These are phyloP conservation scores for Microctenopoma steveboyesi DNA, from an alignment of 2,797 vertebrate genomes.

Conservation along the genomic window DNA sequence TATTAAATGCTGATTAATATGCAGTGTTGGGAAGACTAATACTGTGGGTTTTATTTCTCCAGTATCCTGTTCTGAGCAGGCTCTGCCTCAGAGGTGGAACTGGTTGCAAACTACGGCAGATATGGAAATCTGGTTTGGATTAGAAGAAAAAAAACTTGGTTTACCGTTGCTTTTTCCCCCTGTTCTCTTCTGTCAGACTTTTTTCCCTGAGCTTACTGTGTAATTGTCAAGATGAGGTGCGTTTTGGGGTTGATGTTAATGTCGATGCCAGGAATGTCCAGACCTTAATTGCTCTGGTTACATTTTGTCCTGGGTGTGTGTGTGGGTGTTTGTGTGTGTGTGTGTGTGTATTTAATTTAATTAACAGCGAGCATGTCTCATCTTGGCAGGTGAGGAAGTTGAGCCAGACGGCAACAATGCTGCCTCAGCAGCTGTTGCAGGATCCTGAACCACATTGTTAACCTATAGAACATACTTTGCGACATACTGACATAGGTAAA, in stretches of 20 bases:
- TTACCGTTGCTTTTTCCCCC: conserved; percentile 56
- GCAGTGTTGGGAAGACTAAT: conserved; percentile 92
- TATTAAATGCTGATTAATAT: conserved; percentile 97
- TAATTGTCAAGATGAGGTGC: conserved; percentile 72
- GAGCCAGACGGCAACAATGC: conserved; percentile 44
- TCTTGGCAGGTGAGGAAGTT: conserved; percentile 54
- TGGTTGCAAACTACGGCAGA: conserved; percentile 69
- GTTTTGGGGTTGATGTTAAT: conserved; percentile 60
- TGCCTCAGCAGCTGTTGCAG: conserved; percentile 37
- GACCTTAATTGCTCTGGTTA: conserved; percentile 62
- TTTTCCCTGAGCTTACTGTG: conserved; percentile 51
- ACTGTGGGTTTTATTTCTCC: conserved; percentile 89
- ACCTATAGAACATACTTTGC: conserved; percentile 1
- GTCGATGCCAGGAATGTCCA: conserved; percentile 57
- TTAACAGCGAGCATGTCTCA: conserved; percentile 52
- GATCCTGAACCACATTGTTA: conserved; percentile 33
- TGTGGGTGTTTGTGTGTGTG: conserved; percentile 1
- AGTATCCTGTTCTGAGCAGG: conserved; percentile 87
- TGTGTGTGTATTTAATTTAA: conserved; percentile 54
- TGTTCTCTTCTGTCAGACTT: conserved; percentile 56
- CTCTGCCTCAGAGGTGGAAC: conserved; percentile 73
- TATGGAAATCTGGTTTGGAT: conserved; percentile 90
- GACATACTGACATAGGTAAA: conserved; percentile 1
- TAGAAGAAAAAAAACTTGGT: conserved; percentile 85
- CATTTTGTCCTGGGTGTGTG: conserved; percentile 41